These are phyloP conservation scores for Colistium nudipinnis DNA, from an alignment of 2,113 vertebrate genomes.

Conservation along the genomic window DNA sequence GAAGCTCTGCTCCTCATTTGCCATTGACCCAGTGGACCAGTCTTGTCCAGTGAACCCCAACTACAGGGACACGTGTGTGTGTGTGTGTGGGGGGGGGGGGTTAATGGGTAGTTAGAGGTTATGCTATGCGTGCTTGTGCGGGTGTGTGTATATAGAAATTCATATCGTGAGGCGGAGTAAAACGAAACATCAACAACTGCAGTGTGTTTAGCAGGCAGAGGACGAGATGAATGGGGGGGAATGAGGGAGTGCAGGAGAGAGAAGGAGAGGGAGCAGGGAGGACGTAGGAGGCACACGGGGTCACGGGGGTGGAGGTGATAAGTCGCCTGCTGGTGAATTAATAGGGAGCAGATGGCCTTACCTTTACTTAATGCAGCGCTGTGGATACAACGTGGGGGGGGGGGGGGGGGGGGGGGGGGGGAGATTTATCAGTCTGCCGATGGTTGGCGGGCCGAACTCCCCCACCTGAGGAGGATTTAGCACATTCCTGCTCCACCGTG, in stretches of 20 bases:
- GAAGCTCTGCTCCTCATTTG: conserved; percentile 79
- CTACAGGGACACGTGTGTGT: conserved; percentile 64
- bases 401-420: too few species aligned
- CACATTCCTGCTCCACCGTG: conserved; percentile 70
- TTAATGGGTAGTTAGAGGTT: conserved; percentile 62
- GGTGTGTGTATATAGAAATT: conserved; percentile 52
- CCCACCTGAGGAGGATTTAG: conserved; percentile 76
- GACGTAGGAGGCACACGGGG: conserved; percentile 68
- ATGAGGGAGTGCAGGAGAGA: conserved; percentile 63
- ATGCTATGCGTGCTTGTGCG: conserved; percentile 30
- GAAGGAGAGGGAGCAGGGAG: conserved; percentile 65
- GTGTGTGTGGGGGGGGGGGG: conserved; percentile 48
- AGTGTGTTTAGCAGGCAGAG: conserved; percentile 63
- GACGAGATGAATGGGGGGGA: conserved; percentile 72
- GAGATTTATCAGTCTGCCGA: conserved; percentile 75
- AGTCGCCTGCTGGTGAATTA: conserved; percentile 81
- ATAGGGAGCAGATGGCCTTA: conserved; percentile 81
- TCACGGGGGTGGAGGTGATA: conserved; percentile 78
- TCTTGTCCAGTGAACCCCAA: conserved; percentile 65
- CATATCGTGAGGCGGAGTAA: conserved; percentile 62
- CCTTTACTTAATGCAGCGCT: conserved; percentile 78
- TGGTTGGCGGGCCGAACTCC: conserved; percentile 59
- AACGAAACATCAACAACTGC: conserved; percentile 74
- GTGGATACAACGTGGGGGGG: conserved; percentile 64
- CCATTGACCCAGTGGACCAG: conserved; percentile 71